Percentiles rank a stretch among this genome's conserved stretches.
Conservation (phyloP, 2,797 vertebrate species). For the Craterocephalus amniculus region DNA sequence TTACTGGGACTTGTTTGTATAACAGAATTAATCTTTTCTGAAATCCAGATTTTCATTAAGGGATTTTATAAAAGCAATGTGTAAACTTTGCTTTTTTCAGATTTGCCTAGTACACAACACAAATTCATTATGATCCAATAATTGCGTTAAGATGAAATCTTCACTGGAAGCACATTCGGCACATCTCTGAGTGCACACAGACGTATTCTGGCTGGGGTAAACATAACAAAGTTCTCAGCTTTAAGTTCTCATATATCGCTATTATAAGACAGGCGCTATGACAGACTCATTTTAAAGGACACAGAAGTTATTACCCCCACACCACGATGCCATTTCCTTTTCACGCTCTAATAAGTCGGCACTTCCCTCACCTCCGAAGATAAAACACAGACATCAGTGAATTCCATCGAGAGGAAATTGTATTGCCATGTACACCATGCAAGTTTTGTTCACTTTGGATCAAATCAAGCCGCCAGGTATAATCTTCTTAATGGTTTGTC, state of each 20-base stretch:
- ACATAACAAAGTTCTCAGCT: slow-evolving; percentile 52
- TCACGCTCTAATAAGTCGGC: slow-evolving; percentile 76
- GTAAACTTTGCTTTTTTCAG: slow-evolving; percentile 21
- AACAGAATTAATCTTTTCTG: slow-evolving; percentile 44
- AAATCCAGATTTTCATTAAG: slow-evolving; percentile 47
- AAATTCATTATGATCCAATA: slow-evolving; percentile 26
- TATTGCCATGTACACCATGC: slow-evolving; percentile 58
- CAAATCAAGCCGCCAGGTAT: slow-evolving; percentile 68
- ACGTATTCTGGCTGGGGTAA: slow-evolving; percentile 27
- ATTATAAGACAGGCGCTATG: slow-evolving; percentile 42
- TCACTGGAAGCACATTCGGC: slow-evolving; percentile 10
- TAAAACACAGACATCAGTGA: slow-evolving; percentile 74
- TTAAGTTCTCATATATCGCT: slow-evolving; percentile 47
- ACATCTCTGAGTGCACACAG: slow-evolving; percentile 27
- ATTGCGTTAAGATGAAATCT: slow-evolving; percentile 7
- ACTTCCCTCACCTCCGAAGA: slow-evolving; percentile 71
- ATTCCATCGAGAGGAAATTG: slow-evolving; percentile 68
- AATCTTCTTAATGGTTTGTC: slow-evolving; percentile 73
- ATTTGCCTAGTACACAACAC: background rate
- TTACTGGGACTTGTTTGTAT: slow-evolving; percentile 54
- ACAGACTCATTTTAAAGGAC: slow-evolving; percentile 79
- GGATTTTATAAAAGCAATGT: slow-evolving; percentile 53
- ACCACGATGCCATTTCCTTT: slow-evolving; percentile 69
- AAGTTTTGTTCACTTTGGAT: slow-evolving; percentile 69
- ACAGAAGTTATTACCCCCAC: slow-evolving; percentile 76